Evolutionary conservation across 2,888 invertebrate genomes (phyloP), one percentile per base, ranked within the genome.

Genomic region (Erebia epiphron): DNA sequence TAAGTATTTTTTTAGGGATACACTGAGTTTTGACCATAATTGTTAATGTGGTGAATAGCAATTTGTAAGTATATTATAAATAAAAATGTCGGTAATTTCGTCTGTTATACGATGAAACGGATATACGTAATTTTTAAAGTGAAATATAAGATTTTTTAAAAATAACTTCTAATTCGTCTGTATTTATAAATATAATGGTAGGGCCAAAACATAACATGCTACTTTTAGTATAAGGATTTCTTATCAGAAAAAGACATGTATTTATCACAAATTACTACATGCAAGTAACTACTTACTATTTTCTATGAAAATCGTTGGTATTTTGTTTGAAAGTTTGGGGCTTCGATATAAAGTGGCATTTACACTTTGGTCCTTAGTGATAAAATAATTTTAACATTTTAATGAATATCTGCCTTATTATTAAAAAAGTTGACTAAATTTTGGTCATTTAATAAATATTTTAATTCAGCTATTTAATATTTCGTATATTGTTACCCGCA

Each of bases 91-190:
- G 74, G 74, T 73, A 67, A 52, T 57, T 79, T 80, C 80, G 80
- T 80, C 80, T 84, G 87, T 79, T 87, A 87, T 88, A 87, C 85
- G 86, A 89, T 62, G 86, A 73, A 92, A 92, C 91, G 85, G 86
- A 92, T 90, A 92, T 92, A 92, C 92, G 92, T 92, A 92, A 92
- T 73, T 70, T 67, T 63, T 63, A 79, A 81, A 84, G 89, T 89
- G 88, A 88, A 80, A 75, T 79, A 82, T 81, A 78, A 79, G 80
- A 71, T 73, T 79, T 35, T 64, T 81, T 79, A 79, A 80, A 79
- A 74, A 73, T 79, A 78, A 79, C 79, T 77, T 77, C 76, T 76
- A 79, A 79, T 75, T 78, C 69, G 72, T 76, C 68, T 75, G 75
- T 80, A 78, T 72, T 72, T 79, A 76, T 66, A 26, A 58, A 18